Percentiles rank a stretch among this genome's conserved stretches.
Conservation (phyloP, 2,888 invertebrate genomes). For the Dasypogon diadema region DNA sequence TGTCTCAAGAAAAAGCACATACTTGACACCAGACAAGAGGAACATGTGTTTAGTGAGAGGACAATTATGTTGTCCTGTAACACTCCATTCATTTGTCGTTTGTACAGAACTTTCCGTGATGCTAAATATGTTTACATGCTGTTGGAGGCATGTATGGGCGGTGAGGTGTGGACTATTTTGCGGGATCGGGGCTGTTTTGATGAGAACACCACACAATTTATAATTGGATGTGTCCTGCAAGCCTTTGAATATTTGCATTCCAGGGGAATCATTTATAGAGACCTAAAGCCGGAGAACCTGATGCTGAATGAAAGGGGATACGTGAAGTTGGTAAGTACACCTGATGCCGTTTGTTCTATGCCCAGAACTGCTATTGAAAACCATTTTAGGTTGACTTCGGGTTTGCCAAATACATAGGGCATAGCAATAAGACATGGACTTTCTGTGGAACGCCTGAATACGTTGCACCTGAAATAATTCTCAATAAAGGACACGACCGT, state of each 20-base stretch:
- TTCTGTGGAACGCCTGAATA: conserved; percentile 97
- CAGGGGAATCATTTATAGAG: conserved; percentile 86
- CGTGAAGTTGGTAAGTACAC: conserved; percentile 80
- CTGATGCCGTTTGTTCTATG: neutral
- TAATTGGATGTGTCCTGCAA: conserved; percentile 92
- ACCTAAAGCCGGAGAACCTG: conserved; percentile 95
- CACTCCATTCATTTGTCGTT: conserved; percentile 72
- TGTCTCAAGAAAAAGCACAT: conserved; percentile 91
- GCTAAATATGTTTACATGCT: conserved; percentile 93
- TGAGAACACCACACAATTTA: conserved; percentile 86
- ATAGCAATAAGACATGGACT: conserved; percentile 90
- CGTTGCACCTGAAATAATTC: conserved; percentile 90
- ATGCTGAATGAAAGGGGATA: conserved; percentile 88
- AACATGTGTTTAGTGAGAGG: conserved; percentile 90
- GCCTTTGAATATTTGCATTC: conserved; percentile 92
- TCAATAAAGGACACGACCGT: conserved; percentile 81
- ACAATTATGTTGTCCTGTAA: conserved; percentile 81
- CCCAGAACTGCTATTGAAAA: neutral
- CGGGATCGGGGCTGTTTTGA: conserved; percentile 87
- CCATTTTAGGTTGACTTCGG: conserved; percentile 96
- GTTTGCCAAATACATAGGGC: conserved; percentile 87
- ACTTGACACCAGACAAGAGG: conserved; percentile 89
- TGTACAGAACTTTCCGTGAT: conserved; percentile 92
- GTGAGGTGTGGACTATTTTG: conserved; percentile 93
- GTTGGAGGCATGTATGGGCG: conserved; percentile 94